Evolutionary conservation across 2,888 invertebrate genomes (phyloP).

Genomic region (Papilio elwesi): DNA sequence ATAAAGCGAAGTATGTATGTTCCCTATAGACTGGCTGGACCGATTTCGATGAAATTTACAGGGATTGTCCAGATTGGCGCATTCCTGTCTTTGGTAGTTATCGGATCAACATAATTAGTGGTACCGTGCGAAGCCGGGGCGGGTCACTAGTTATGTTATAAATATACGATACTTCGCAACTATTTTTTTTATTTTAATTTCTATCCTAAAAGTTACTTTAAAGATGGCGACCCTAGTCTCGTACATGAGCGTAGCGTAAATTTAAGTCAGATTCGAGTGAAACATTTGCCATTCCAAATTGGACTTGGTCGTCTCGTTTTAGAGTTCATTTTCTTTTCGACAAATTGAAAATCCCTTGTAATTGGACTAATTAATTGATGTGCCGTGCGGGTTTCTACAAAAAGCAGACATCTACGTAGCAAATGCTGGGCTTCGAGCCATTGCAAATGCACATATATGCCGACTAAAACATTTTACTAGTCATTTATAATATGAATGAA

Average conservation of each 20-base stretch:
- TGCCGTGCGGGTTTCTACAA: constrained; percentile 15
- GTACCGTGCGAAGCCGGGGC: too few relatives aligned
- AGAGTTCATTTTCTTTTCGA: neutral
- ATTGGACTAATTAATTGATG: constrained; percentile 36
- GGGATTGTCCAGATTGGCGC: too few relatives aligned
- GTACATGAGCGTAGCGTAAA: constrained; percentile 20
- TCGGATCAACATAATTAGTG: too few relatives aligned
- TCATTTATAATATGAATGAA: too few relatives aligned
- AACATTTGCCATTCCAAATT: constrained; percentile 6
- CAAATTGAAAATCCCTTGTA: constrained; percentile 20
- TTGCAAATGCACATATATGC: too few relatives aligned
- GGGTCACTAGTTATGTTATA: too few relatives aligned
- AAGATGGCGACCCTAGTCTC: constrained; percentile 12
- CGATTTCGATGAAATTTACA: too few relatives aligned
- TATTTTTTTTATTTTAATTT: neutral
- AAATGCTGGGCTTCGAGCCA: neutral
- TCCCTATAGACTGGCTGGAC: too few relatives aligned
- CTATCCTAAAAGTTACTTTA: neutral
- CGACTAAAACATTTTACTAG: too few relatives aligned
- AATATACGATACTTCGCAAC: neutral
- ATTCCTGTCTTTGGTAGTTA: too few relatives aligned
- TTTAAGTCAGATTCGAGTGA: constrained; percentile 25
- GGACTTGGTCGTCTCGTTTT: neutral
- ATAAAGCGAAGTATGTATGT: too few relatives aligned
- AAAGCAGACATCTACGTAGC: constrained; percentile 18